A percentile compares a stretch with the other conserved stretches of the same genome.
Evolutionary conservation across 2,113 vertebrate genomes (phyloP).

Genomic region (Rhinichthys klamathensis): DNA sequence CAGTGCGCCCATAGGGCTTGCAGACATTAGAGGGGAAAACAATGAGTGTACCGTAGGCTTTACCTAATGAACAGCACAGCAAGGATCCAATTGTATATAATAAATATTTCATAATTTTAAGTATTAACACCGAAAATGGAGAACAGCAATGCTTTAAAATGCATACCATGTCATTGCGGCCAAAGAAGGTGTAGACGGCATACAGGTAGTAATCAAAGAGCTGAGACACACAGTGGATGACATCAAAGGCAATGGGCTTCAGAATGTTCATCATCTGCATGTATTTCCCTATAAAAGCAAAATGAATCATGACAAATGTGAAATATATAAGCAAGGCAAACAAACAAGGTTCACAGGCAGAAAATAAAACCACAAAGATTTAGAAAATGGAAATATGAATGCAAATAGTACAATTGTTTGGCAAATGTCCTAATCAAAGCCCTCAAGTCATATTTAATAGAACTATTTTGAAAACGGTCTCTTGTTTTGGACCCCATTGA

Average conservation of each 20-base stretch:
- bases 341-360: neutral
- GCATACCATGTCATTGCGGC: constrained; percentile 93
- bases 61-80: constrained; percentile 30
- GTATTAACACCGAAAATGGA: neutral
- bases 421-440: neutral
- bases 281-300: constrained; percentile 85
- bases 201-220: constrained; percentile 99
- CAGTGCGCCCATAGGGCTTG: constrained; percentile 26
- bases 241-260: constrained; percentile 97
- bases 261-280: constrained; percentile 99
- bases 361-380: neutral
- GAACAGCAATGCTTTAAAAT: neutral
- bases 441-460: neutral
- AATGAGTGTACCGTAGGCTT: neutral
- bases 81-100: neutral
- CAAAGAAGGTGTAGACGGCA: constrained; percentile 96
- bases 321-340: neutral
- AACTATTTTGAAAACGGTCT: neutral
- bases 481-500: too few species aligned
- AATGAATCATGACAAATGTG: neutral
- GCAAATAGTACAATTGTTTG: neutral
- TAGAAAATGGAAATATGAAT: neutral
- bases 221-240: constrained; percentile 98
- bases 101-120: constrained; percentile 35
- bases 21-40: neutral